Percentiles rank a stretch among this genome's conserved stretches.
phyloP scores from a whole-genome alignment of 1,140 invertebrate genomes.

The Vanessa tameamea region DNA sequence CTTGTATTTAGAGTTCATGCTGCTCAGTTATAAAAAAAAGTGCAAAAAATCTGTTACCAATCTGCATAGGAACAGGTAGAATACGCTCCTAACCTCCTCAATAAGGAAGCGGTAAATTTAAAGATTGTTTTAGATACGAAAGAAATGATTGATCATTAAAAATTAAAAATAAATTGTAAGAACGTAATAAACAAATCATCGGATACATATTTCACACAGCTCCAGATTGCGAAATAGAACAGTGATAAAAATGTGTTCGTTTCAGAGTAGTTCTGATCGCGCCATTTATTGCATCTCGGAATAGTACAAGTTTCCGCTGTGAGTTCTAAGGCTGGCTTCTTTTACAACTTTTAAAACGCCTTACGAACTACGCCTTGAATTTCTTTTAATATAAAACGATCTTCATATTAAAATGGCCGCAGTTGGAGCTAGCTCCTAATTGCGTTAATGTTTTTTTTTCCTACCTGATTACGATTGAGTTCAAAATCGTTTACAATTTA shows the following conservation, averaged over 20 bases:
- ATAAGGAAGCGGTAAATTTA: too few species aligned
- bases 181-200: constrained; percentile 19
- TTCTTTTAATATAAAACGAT: constrained; percentile 39
- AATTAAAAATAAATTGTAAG: not conserved
- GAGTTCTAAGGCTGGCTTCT: constrained; percentile 59
- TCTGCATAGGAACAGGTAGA: too few species aligned
- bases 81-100: too few species aligned
- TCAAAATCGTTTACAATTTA: not conserved
- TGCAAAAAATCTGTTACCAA: too few species aligned
- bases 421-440: constrained; percentile 20
- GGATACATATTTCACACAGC: constrained; percentile 11
- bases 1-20: too few species aligned
- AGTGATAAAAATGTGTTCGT: constrained; percentile 58
- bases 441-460: constrained; percentile 20
- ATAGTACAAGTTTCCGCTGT: constrained; percentile 65
- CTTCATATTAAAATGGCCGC: constrained; percentile 36
- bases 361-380: constrained; percentile 45
- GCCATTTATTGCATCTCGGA: constrained; percentile 71
- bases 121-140: not conserved
- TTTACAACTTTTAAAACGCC: constrained; percentile 70
- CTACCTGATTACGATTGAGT: constrained; percentile 21
- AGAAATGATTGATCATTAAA: not conserved
- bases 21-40: too few species aligned
- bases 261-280: constrained; percentile 65
- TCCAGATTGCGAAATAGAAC: constrained; percentile 34